Base-by-base conservation (phyloP, 2,113 vertebrate species). In the Nettapus auritus region DNA sequence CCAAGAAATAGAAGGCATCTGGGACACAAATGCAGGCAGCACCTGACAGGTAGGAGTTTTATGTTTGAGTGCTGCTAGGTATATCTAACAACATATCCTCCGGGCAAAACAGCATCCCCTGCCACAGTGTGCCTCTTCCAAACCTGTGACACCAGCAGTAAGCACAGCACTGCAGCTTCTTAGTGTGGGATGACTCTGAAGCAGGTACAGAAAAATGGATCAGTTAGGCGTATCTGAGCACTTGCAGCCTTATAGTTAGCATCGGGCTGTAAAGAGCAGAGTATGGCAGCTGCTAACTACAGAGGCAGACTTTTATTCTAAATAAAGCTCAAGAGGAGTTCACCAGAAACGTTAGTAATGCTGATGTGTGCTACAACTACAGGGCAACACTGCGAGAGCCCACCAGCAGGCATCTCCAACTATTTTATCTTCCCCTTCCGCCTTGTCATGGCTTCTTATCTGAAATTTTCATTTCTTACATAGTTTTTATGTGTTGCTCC, bases 131-230 rank as follows among this genome's bases (percentile, higher is more conserved):
- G 36, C 8, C 26, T 79, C 52, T 25, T 85, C 56, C 36, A 78
- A 52, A 73, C 52, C 69, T 62, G 6, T 42, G 36, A 15, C 0
- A 0, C 17, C 33, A 56, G 33, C 25, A 86, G n/a, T 9, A 57
- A 57, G n/a, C 34, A 68, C 60, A 78, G 38, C 17, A 33, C 5
- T 11, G 17, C 33, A 44, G 7, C 36, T 34, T 82, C 59, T 38
- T 73, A 57, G 56, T 13, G 21, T n/a, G 15, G 26, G 81, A 62
- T 38, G 6, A 31, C 36, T 62, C 36, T 23, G 19, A 85, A 82
- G 67, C 16, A 73, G 46, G 29, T 56, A 79, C 34, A 59, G 85
- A 82, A 77, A 80, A 86, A 55, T 34, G 59, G 50, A 66, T 13
- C 16, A 67, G 2, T 2, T 63, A 57, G 13, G 73, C 20, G 57